Base-by-base conservation (phyloP, 2,888 invertebrate genomes). In the Cremastinae sp. region DNA sequence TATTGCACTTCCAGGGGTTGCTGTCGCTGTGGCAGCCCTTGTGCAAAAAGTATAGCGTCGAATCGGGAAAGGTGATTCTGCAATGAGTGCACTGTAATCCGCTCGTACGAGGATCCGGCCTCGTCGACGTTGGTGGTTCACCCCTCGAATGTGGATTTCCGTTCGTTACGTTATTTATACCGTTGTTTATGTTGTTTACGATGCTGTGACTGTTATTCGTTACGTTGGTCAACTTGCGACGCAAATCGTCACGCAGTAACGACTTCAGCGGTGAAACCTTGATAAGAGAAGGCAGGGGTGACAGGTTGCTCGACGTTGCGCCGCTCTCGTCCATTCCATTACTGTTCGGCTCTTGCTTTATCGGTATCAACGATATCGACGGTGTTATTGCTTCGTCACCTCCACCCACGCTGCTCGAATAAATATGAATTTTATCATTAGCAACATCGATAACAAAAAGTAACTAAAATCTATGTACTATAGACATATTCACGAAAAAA, bases 1-100 rank as follows among this genome's bases (percentile, higher is more conserved):
- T 96, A 91, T 98, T 98, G 91, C 98, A 98, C 91, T 97, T 97
- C 95, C 95, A 98, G 0, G 98, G 98, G 91, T 98, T 98, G 82
- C 96, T 96, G 88, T 97, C 97, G 83, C 98, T 98, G 91, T 99
- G 98, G 90, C 98, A 97, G 82, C 98, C 98, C 91, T 98, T 98
- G 92, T 99, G 98, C 80, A 99, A 93, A 91, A 98, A 97, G 91
- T 98, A 98, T 71, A 98, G 92, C 0, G 98, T 98, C 87, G 97
- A 96, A 90, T 99, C 98, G 41, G 97, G 97, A 91, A 98, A 99
- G 10, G 89, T 89, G 86, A 99, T 97, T 83, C 96, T 95, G 91
- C 98, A 99, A 90, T 96, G 97, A 20, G 94, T 92, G 90, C 98
- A 98, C 84, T 96, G 95, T 61, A 96, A 92, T 78, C 92, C 91